Conservation (phyloP, 2,888 invertebrate genomes). For the Mycalesis mineus region DNA sequence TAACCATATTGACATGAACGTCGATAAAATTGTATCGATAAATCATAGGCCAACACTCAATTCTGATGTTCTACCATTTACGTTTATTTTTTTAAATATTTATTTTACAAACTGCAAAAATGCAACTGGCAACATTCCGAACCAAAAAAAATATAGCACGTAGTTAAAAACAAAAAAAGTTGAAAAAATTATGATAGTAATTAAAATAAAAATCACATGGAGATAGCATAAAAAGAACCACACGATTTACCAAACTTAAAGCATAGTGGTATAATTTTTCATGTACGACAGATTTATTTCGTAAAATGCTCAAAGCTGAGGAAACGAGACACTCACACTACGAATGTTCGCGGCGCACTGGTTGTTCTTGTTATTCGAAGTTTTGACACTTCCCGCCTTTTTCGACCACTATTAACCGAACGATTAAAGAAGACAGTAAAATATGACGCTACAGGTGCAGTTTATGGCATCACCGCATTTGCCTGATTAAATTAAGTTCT, state of each 20-base stretch:
- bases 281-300: background rate
- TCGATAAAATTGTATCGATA: constrained; percentile 2
- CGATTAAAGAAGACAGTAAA: background rate
- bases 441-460: background rate
- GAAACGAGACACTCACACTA: background rate
- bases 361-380: background rate
- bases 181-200: background rate
- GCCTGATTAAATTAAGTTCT: background rate
- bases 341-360: constrained; percentile 2
- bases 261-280: background rate
- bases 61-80: no score
- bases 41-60: constrained; percentile 6
- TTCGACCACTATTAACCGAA: constrained; percentile 2
- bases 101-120: no score
- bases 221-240: background rate
- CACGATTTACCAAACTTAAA: background rate
- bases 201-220: background rate
- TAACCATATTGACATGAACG: background rate
- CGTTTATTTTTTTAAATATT: no score
- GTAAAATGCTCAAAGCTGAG: background rate
- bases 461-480: background rate
- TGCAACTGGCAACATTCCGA: constrained; percentile 10
- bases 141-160: background rate
- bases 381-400: constrained; percentile 22
- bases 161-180: no score